A percentile compares a stretch with the other conserved stretches of the same genome.
Conservation (phyloP, 1,140 invertebrate species). For the Drosophila asahinai region DNA sequence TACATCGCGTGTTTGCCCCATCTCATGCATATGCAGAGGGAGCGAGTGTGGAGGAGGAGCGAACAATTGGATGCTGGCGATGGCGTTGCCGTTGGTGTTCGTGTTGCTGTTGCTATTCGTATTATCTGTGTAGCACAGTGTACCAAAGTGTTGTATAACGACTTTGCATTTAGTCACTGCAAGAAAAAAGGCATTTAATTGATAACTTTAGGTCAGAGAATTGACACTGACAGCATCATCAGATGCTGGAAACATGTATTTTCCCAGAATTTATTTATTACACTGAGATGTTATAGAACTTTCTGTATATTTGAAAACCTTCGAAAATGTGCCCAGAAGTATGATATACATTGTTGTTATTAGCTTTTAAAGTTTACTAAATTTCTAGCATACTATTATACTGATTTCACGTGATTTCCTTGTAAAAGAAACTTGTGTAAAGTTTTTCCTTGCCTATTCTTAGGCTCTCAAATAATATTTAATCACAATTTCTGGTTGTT, state of each 20-base stretch:
- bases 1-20: slow-evolving; percentile 39
- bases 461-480: not conserved
- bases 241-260: no score
- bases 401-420: not conserved
- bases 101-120: not conserved
- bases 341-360: no score
- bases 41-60: not conserved
- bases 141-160: slow-evolving; percentile 24
- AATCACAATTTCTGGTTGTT: not conserved
- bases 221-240: no score
- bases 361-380: not conserved
- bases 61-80: slow-evolving; percentile 44
- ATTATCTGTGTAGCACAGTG: slow-evolving; percentile 16
- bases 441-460: not conserved
- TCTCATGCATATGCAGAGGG: slow-evolving; percentile 36
- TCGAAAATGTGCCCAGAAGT: not conserved
- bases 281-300: no score
- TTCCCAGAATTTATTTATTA: no score
- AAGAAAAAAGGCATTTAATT: not conserved
- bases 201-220: not conserved
- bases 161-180: slow-evolving; percentile 8
- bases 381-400: not conserved
- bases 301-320: not conserved
- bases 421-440: not conserved
- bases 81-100: slow-evolving; percentile 4